These are phyloP conservation scores for Paracyprichromis sp. DNA, from an alignment of 2,113 vertebrate species.

Conservation along the genomic window DNA sequence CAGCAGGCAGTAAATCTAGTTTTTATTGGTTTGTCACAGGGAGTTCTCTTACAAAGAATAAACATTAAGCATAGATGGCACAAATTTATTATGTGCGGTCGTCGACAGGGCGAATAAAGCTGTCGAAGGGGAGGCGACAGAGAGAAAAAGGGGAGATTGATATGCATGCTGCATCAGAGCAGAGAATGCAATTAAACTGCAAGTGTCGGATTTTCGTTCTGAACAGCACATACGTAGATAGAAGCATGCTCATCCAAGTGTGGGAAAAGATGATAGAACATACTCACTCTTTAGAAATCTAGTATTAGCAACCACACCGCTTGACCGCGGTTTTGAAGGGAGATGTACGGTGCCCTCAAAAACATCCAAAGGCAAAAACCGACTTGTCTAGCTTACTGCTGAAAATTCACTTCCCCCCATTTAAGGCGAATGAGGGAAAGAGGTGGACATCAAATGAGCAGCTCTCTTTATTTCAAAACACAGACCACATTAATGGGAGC, in stretches of 20 bases:
- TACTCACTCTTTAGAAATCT: background rate
- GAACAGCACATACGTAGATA: background rate
- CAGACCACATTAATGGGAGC: conserved; percentile 18
- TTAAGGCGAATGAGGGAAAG: background rate
- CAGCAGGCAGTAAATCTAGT: conserved; percentile 45
- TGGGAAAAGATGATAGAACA: conserved; percentile 4
- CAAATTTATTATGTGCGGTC: conserved; percentile 46
- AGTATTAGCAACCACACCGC: background rate
- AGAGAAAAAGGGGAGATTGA: conserved; percentile 33
- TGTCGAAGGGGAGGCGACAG: conserved; percentile 29
- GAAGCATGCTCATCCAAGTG: background rate
- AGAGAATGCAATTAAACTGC: conserved; percentile 35
- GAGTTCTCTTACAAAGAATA: conserved; percentile 44
- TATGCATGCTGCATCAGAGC: conserved; percentile 8
- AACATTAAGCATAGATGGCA: conserved; percentile 55
- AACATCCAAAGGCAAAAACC: background rate
- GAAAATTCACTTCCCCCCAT: conserved; percentile 5
- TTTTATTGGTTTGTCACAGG: conserved; percentile 46
- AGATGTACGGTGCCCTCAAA: background rate
- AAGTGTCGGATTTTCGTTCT: background rate
- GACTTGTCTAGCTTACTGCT: background rate
- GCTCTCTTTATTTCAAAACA: background rate
- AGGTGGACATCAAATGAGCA: background rate
- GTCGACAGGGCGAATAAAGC: conserved; percentile 43
- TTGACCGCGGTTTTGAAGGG: background rate